These are phyloP conservation scores for Rhopalosiphum maidis DNA, from an alignment of 1,140 invertebrate genomes.

Conservation along the genomic window DNA sequence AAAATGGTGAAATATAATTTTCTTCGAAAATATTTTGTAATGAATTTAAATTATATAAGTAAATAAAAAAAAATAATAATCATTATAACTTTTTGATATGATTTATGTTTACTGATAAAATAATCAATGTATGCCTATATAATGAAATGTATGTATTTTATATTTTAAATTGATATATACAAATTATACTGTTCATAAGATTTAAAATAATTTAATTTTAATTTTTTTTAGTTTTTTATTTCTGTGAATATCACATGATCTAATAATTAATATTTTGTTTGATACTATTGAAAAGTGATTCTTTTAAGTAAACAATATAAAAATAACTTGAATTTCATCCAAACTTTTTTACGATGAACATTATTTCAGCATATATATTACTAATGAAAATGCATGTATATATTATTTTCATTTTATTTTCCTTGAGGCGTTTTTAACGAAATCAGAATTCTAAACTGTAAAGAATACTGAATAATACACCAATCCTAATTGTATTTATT, in stretches of 20 bases:
- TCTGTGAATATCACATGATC: too few species aligned
- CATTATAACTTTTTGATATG: too few species aligned
- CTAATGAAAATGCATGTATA: background rate
- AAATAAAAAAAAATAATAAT: background rate
- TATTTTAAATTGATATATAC: too few species aligned
- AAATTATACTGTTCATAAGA: too few species aligned
- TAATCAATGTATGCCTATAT: too few species aligned
- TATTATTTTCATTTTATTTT: background rate
- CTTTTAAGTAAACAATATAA: background rate
- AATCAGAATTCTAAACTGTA: background rate
- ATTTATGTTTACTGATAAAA: too few species aligned
- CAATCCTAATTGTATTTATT: background rate
- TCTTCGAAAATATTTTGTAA: background rate
- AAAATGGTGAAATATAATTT: background rate
- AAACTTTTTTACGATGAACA: background rate
- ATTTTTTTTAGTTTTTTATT: too few species aligned
- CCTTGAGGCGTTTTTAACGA: background rate
- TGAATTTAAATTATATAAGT: background rate
- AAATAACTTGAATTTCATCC: background rate
- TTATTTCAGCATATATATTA: background rate
- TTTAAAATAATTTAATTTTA: too few species aligned
- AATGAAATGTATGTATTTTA: too few species aligned
- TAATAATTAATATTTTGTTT: background rate
- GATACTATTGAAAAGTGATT: background rate
- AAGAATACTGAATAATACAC: too few species aligned